Evolutionary conservation across 2,797 vertebrate species (phyloP).

Genomic region (Poeciliopsis gracilis): DNA sequence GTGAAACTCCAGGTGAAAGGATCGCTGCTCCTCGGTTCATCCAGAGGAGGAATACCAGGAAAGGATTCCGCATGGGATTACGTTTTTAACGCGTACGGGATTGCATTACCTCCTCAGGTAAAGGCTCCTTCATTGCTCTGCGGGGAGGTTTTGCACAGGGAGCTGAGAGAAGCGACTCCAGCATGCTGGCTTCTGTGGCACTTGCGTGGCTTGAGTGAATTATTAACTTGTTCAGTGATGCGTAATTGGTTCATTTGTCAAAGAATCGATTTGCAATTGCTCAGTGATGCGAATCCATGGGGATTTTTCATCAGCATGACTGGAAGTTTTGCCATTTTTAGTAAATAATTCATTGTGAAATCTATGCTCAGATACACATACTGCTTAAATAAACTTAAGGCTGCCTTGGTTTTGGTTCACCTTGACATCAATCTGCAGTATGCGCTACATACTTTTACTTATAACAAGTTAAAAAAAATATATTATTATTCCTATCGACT

Average conservation of each 20-base stretch:
- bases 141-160: background rate
- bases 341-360: background rate
- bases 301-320: background rate
- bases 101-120: slow-evolving; percentile 61
- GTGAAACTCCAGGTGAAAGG: slow-evolving; percentile 67
- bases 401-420: background rate
- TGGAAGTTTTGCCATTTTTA: background rate
- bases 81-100: slow-evolving; percentile 36
- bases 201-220: slow-evolving; percentile 28
- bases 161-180: background rate
- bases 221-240: slow-evolving; percentile 11
- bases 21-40: slow-evolving; percentile 8
- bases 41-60: slow-evolving; percentile 1
- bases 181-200: background rate
- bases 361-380: slow-evolving; percentile 33
- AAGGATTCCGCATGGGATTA: slow-evolving; percentile 37
- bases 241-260: slow-evolving; percentile 18
- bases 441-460: background rate
- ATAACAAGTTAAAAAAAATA: background rate
- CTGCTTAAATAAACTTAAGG: slow-evolving; percentile 5
- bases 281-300: background rate
- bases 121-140: slow-evolving; percentile 33
- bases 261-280: background rate
- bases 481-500: background rate
- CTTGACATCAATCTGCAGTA: background rate